These are phyloP conservation scores for Elanus axillaris DNA, from an alignment of 2,113 vertebrate genomes.

Conservation along the genomic window DNA sequence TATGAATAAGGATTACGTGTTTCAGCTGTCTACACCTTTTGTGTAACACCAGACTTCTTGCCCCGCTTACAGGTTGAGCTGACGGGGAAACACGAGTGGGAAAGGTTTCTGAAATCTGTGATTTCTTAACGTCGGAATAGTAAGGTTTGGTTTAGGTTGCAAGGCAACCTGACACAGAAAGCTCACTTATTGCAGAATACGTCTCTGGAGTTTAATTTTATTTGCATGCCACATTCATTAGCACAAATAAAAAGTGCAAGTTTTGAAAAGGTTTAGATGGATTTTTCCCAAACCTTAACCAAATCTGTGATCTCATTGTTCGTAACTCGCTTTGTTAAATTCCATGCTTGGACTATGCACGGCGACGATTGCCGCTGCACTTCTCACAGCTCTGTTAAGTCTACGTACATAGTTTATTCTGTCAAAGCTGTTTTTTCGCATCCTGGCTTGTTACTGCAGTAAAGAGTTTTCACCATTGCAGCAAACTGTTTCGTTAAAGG, in stretches of 20 bases:
- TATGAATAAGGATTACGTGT: conserved; percentile 22
- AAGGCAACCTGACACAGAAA: not conserved
- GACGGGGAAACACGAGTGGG: not conserved
- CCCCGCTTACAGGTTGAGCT: not conserved
- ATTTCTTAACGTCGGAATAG: not conserved
- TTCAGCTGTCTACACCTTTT: conserved; percentile 40
- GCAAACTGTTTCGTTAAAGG: not conserved
- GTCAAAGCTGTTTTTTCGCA: not conserved
- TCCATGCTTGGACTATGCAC: not conserved
- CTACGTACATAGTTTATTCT: not conserved
- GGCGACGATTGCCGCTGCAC: not conserved
- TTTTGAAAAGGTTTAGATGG: conserved; percentile 20
- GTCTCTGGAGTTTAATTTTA: conserved; percentile 3
- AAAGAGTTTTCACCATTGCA: not conserved
- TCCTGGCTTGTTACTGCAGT: not conserved
- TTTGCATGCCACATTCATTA: conserved; percentile 17
- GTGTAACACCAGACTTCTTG: conserved; percentile 20
- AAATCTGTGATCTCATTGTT: conserved; percentile 6
- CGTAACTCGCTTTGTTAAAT: not conserved
- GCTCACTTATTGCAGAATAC: not conserved
- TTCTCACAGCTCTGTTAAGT: not conserved
- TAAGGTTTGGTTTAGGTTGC: not conserved
- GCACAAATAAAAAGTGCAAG: not conserved
- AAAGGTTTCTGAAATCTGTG: conserved; percentile 19
- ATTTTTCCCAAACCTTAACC: conserved; percentile 1